A percentile compares a stretch with the other conserved stretches of the same genome.
Conservation (phyloP, 1,140 invertebrate species). For the Drosophila rhopaloa region DNA sequence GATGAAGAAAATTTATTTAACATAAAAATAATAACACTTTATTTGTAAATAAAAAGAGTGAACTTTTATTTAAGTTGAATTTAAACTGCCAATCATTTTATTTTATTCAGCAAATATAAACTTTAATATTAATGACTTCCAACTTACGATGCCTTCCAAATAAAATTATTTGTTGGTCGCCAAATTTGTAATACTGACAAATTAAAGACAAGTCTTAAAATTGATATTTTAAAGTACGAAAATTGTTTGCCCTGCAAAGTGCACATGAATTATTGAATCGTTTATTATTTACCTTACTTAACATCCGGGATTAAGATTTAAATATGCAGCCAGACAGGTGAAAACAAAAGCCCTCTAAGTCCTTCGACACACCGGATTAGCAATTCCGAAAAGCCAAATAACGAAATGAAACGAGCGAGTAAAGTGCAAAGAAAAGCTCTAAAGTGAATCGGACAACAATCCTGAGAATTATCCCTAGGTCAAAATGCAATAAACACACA, state of each 20-base stretch:
- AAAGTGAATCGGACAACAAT: conserved; percentile 36
- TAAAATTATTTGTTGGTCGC: too few relatives aligned
- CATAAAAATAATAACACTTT: too few relatives aligned
- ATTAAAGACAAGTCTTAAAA: not conserved
- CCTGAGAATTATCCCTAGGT: conserved; percentile 26
- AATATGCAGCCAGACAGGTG: conserved; percentile 6
- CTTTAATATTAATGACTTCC: too few relatives aligned
- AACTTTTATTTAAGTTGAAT: too few relatives aligned
- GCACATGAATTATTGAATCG: conserved; percentile 1
- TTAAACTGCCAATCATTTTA: too few relatives aligned
- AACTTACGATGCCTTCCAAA: too few relatives aligned
- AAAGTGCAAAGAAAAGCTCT: conserved; percentile 19
- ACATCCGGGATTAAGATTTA: not conserved
- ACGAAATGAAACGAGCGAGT: not conserved
- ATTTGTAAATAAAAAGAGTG: too few relatives aligned
- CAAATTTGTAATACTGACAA: too few relatives aligned
- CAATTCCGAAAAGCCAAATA: conserved; percentile 8
- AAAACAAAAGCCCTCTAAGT: conserved; percentile 4
- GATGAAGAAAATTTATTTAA: not conserved
- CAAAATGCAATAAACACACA: conserved; percentile 45
- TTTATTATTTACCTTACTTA: conserved; percentile 1
- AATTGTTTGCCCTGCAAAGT: not conserved
- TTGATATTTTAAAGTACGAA: not conserved
- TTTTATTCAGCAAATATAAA: too few relatives aligned
- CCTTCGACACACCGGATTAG: conserved; percentile 8